Percentiles rank a stretch among this genome's conserved stretches.
phyloP scores from a whole-genome alignment of 2,113 vertebrate species.

The Hirundichthys speculiger region DNA sequence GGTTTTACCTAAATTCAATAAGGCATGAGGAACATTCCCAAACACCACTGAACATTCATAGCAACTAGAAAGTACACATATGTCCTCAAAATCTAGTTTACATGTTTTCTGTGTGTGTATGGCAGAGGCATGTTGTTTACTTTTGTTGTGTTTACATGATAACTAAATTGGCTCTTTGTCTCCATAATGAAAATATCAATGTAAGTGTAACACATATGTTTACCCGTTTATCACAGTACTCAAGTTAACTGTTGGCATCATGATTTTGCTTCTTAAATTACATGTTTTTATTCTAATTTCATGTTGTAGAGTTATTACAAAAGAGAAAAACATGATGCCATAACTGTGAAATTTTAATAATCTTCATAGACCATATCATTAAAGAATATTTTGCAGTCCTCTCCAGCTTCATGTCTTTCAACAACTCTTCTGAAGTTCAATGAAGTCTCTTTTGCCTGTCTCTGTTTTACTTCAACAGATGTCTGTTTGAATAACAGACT shows the following conservation, averaged over 20 bases:
- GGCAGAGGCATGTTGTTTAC: too few species aligned
- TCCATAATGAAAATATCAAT: neutral
- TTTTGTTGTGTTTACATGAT: too few species aligned
- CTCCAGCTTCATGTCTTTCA: conserved; percentile 33
- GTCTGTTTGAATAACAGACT: conserved; percentile 49
- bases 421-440: conserved; percentile 30
- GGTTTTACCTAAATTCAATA: too few species aligned
- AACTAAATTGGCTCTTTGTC: too few species aligned
- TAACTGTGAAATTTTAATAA: conserved; percentile 38
- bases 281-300: neutral
- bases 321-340: conserved; percentile 26
- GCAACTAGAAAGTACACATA: too few species aligned
- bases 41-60: too few species aligned
- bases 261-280: neutral
- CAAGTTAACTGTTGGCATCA: neutral
- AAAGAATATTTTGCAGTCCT: conserved; percentile 26
- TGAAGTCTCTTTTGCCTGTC: conserved; percentile 35
- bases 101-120: too few species aligned
- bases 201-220: neutral
- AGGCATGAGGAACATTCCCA: too few species aligned
- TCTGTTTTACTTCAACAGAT: conserved; percentile 55
- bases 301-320: neutral
- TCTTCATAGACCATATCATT: neutral
- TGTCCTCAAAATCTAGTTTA: too few species aligned
- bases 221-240: neutral